Base-by-base conservation (phyloP, 2,888 invertebrate species). In the Polietes domitor region DNA sequence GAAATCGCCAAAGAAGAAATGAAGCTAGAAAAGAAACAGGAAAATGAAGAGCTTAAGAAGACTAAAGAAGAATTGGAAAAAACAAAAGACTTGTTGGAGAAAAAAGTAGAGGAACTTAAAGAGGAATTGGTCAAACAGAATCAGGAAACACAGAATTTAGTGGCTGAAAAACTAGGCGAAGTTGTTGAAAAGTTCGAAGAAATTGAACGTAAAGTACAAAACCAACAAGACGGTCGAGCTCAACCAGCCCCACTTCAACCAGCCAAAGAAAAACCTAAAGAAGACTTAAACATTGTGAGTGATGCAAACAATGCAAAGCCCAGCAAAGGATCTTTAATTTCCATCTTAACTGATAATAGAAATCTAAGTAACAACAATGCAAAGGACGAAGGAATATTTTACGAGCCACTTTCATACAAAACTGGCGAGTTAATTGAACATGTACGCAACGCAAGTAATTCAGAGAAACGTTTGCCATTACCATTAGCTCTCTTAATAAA, bases 171-270 rank as follows among this genome's bases (percentile, higher is more conserved):
- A 82, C 83, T 91, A 4, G 90, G 89, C 10, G 86, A 91, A 87
- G 90, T 91, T 7, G 89, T 89, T 0, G 89, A 91, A 82, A 89
- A 88, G 77, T 88, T 91, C 0, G 87, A 89, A 0, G 91, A 93
- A 86, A 92, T 94, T 86, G 93, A 94, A 87, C 92, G 92, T n/a
- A 93, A 93, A 86, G 93, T 93, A 17, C 91, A 93, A 85, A 92
- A 93, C 73, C 90, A 86, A 68, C 82, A 84, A 26, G 68, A 77
- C 6, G 72, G 63, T 7, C 24, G 24, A 32, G 12, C 41, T 17
- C 55, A 70, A 32, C 6, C 9, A 21, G 15, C 41, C n/a, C 37
- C 71, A 32, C 3, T 6, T 7, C 74, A 75, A 71, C 5, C 4
- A 53, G 47, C 2, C 24, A 75, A 41, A 15, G 63, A 50, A n/a